A percentile compares a stretch with the other conserved stretches of the same genome.
These are phyloP conservation scores for Zhengitettix transpicula DNA, from an alignment of 2,888 invertebrate genomes.

Conservation along the genomic window DNA sequence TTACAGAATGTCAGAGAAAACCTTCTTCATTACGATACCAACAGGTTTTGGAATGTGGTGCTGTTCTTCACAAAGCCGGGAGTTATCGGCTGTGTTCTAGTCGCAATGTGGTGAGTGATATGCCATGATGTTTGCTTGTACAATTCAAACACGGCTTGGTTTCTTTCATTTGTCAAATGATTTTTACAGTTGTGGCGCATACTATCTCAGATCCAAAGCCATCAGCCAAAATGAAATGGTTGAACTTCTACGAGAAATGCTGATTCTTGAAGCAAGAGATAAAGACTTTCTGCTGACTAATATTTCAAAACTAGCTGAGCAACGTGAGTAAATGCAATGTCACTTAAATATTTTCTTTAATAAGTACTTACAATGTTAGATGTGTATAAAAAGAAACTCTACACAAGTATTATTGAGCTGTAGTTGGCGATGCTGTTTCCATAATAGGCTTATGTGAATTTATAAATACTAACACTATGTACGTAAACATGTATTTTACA, in stretches of 20 bases:
- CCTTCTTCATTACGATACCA: no score
- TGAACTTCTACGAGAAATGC: conserved; percentile 41
- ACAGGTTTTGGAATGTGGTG: conserved; percentile 26
- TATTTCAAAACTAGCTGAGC: conserved; percentile 30
- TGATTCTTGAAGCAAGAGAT: conserved; percentile 47
- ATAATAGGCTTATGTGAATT: no score
- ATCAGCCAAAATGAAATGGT: conserved; percentile 43
- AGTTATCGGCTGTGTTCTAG: conserved; percentile 38
- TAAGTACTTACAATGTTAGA: no score
- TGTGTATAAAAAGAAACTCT: no score
- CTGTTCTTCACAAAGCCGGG: conserved; percentile 39
- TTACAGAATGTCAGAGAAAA: no score
- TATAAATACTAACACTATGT: no score
- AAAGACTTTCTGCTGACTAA: conserved; percentile 49
- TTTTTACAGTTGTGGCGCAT: conserved; percentile 36
- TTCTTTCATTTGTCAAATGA: background rate
- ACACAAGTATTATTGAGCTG: no score
- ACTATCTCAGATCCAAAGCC: conserved; percentile 44
- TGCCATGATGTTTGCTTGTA: no score
- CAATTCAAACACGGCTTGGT: no score
- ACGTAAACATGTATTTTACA: no score
- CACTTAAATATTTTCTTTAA: no score
- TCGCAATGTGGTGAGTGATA: conserved; percentile 37
- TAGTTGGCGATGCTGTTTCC: no score
- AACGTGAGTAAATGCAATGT: conserved; percentile 4